Base-by-base conservation (phyloP, 2,113 vertebrate species). In the Sialia sialis region DNA sequence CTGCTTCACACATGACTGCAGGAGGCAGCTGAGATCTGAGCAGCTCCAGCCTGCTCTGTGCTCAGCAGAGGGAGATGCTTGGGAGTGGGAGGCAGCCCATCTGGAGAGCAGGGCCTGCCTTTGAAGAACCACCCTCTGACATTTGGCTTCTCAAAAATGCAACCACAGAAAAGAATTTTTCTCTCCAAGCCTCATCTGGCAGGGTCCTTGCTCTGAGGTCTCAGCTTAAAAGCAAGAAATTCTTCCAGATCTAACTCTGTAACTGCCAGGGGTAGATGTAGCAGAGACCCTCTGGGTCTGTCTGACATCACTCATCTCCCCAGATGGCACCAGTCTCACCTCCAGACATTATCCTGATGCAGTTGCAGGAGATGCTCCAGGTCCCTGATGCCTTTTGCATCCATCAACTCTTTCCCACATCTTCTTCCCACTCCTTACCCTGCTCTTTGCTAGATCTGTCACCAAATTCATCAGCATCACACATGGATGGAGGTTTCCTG, bases 81-180 rank as follows among this genome's bases (percentile, higher is more conserved):
- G n/a, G 67, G 39, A 39, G 63, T 0, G 23, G 55, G 76, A 75
- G 39, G 23, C 36, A 56, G 73, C 90, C 63, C 94, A 91, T 94
- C 67, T 96, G 92, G 10, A 0, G 48, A 93, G 90, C 90, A 96
- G 90, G 60, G 41, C 66, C 2, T 60, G 95, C 91, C 89, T 95
- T 94, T 96, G 89, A 94, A 94, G 41, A 94, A 6, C 77, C 54
- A 84, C 81, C 34, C 49, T 85, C 52, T 84, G 77, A 76, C 62
- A 90, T 72, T 41, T 86, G 66, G 76, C 76, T 90, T 70, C 77
- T 67, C 66, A 75, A 84, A 90, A 90, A 89, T 2, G 6, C 64
- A 67, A 90, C 92, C 95, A 63, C 94, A 90, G 69, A 39, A 93
- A 89, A 75, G 39, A 87, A 49, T 82, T 89, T 86, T 83, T 89